Evolutionary conservation across 2,888 invertebrate genomes (phyloP).

Genomic region (Rotaria macrura): DNA sequence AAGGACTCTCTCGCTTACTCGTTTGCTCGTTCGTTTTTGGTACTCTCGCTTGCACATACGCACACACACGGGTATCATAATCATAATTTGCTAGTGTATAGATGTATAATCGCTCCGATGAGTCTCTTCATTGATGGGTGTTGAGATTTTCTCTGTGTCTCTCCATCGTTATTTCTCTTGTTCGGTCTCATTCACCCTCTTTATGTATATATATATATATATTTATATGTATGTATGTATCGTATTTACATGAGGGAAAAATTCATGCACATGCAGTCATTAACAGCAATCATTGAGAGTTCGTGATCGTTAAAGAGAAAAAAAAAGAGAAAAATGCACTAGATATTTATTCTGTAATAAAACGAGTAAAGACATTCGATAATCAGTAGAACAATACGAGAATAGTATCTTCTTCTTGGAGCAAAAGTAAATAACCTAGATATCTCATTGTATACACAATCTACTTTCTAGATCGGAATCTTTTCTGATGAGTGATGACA

Average conservation of each 20-base stretch:
- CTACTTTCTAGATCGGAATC: background rate
- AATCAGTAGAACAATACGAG: background rate
- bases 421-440: background rate
- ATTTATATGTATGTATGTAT: constrained; percentile 4
- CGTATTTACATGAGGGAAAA: constrained; percentile 2
- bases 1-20: background rate
- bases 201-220: background rate
- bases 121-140: background rate
- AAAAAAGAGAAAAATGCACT: background rate
- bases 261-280: background rate
- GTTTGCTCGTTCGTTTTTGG: background rate
- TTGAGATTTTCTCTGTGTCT: background rate
- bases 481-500: background rate
- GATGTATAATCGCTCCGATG: background rate
- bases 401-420: background rate
- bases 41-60: background rate
- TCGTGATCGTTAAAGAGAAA: background rate
- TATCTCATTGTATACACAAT: background rate
- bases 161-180: background rate
- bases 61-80: background rate
- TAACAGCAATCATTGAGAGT: background rate
- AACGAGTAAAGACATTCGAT: background rate
- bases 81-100: constrained; percentile 3
- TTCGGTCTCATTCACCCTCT: background rate
- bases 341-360: background rate